phyloP scores from a whole-genome alignment of 2,888 invertebrate species.

The Epinotia bilunana region DNA sequence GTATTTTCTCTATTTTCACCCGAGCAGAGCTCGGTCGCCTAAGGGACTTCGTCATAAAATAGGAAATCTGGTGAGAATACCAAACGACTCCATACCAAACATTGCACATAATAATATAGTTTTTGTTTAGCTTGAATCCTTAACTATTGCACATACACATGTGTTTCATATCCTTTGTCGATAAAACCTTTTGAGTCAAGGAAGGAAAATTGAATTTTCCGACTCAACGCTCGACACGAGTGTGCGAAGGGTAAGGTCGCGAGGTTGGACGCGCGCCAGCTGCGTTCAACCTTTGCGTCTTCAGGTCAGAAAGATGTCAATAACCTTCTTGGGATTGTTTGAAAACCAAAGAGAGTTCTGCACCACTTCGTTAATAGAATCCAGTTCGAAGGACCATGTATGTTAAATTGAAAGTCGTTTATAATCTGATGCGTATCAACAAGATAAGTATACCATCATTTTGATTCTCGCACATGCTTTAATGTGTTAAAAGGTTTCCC shows the following conservation, averaged over 20 bases:
- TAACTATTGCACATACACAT: not conserved
- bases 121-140: no score
- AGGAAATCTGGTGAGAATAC: no score
- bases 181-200: slow-evolving; percentile 1
- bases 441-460: not conserved
- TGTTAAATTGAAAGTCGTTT: not conserved
- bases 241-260: slow-evolving; percentile 40
- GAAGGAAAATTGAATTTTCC: slow-evolving; percentile 22
- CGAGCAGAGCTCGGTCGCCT: no score
- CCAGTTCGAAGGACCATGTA: not conserved
- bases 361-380: not conserved
- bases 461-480: not conserved
- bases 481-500: not conserved
- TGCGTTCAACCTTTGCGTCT: slow-evolving; percentile 25
- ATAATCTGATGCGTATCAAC: not conserved
- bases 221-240: not conserved
- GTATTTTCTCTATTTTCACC: no score
- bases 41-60: no score
- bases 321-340: slow-evolving; percentile 33
- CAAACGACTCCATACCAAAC: no score
- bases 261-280: slow-evolving; percentile 25
- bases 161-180: not conserved
- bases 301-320: slow-evolving; percentile 23
- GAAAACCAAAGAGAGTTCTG: slow-evolving; percentile 17
- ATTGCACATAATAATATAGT: no score